Percentiles rank a stretch among this genome's conserved stretches.
These are phyloP conservation scores for Cryptosula pallasiana DNA, from an alignment of 2,888 invertebrate species.

Conservation along the genomic window DNA sequence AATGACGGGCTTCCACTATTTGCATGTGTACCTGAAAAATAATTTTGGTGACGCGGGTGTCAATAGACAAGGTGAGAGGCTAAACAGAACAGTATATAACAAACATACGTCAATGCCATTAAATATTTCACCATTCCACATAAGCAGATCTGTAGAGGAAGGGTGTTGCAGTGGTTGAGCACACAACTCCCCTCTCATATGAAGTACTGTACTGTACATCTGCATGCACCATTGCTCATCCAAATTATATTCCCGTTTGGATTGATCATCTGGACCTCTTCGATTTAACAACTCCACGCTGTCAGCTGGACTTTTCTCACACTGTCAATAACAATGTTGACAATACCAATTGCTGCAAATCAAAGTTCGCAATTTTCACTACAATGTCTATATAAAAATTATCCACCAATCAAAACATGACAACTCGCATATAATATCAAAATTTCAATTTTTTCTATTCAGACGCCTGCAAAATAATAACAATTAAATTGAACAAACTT, in stretches of 20 bases:
- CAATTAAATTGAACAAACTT: no score
- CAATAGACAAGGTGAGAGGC: no score
- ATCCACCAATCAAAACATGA: no score
- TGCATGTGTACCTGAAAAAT: no score
- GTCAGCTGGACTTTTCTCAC: not conserved
- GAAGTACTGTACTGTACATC: constrained; percentile 62
- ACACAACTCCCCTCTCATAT: constrained; percentile 73
- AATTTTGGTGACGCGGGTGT: no score
- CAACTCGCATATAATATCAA: no score
- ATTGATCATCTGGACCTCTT: constrained; percentile 12
- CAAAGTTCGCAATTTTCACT: no score
- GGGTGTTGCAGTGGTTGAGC: constrained; percentile 65
- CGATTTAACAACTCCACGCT: not conserved
- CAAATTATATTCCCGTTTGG: not conserved
- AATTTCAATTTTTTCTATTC: no score
- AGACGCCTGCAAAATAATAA: no score
- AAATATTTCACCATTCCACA: constrained; percentile 89
- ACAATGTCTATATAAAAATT: no score
- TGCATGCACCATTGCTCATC: not conserved
- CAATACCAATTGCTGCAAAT: no score
- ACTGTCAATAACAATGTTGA: not conserved
- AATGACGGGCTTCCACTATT: no score
- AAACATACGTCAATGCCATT: constrained; percentile 55
- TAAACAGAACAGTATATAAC: not conserved
- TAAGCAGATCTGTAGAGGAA: constrained; percentile 61